These are phyloP conservation scores for Siniperca knerii DNA, from an alignment of 2,113 vertebrate genomes.

Conservation along the genomic window DNA sequence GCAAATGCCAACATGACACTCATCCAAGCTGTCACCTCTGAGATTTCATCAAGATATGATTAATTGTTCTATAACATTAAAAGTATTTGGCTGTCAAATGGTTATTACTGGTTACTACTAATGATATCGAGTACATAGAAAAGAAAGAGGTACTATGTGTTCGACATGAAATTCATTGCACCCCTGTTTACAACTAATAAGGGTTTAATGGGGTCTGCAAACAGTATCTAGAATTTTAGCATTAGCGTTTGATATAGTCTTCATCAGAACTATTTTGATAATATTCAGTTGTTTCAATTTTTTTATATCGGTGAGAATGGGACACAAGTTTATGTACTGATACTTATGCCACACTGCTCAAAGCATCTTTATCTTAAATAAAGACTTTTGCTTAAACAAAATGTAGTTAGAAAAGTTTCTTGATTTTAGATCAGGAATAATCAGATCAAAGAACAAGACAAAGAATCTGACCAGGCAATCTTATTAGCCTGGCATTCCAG, in stretches of 20 bases:
- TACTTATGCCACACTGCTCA: neutral
- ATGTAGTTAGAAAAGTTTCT: neutral
- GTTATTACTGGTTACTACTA: neutral
- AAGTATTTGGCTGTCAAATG: neutral
- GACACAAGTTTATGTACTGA: neutral
- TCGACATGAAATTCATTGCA: neutral
- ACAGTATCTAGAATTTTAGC: neutral
- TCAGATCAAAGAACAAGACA: neutral
- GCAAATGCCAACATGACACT: slow-evolving; percentile 22
- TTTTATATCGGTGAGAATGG: neutral
- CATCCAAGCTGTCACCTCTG: neutral
- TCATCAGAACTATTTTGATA: neutral
- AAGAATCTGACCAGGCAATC: slow-evolving; percentile 27
- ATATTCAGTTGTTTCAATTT: neutral
- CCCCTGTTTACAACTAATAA: neutral
- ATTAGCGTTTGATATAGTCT: neutral
- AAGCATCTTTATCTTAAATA: neutral
- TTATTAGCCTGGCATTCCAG: slow-evolving; percentile 60
- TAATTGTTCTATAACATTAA: neutral
- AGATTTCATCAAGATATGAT: slow-evolving; percentile 14
- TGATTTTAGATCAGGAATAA: neutral
- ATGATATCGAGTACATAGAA: neutral
- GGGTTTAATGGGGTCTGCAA: neutral
- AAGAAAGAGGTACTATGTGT: neutral
- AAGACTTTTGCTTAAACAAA: neutral